A percentile compares a stretch with the other conserved stretches of the same genome.
Evolutionary conservation across 1,140 invertebrate species (phyloP).

Genomic region (Chrysoperla carnea): DNA sequence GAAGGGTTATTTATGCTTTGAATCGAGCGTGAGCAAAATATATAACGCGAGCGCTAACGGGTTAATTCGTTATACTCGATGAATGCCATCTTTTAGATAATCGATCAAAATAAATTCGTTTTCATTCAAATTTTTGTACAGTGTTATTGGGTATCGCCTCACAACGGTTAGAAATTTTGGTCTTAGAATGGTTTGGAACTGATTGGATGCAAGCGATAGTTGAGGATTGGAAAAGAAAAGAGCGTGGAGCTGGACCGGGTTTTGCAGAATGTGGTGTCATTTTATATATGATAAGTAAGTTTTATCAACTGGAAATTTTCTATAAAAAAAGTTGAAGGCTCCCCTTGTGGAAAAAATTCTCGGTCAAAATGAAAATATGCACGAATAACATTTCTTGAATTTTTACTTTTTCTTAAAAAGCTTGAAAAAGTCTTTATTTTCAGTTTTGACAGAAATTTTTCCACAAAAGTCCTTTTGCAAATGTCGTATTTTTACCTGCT

Average conservation of each 20-base stretch:
- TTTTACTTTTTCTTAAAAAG: too few relatives aligned
- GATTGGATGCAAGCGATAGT: slow-evolving; percentile 50
- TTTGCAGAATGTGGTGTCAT: slow-evolving; percentile 68
- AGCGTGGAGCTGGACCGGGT: slow-evolving; percentile 69
- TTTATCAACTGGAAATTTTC: slow-evolving; percentile 8
- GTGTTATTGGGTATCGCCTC: slow-evolving; percentile 67
- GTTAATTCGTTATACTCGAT: too few relatives aligned
- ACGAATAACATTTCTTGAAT: too few relatives aligned
- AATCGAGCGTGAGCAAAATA: too few relatives aligned
- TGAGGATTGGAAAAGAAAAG: slow-evolving; percentile 54
- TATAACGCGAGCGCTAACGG: too few relatives aligned
- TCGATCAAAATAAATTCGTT: not conserved
- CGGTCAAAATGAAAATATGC: too few relatives aligned
- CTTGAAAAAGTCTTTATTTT: too few relatives aligned
- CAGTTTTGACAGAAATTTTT: too few relatives aligned
- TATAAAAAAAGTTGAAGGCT: not conserved
- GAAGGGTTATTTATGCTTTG: too few relatives aligned
- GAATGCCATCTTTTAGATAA: not conserved
- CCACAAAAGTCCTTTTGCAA: too few relatives aligned
- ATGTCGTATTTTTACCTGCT: too few relatives aligned
- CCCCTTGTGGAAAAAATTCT: not conserved
- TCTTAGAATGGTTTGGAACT: slow-evolving; percentile 57
- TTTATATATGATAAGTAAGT: slow-evolving; percentile 65
- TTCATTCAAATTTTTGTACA: slow-evolving; percentile 16
- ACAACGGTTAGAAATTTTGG: slow-evolving; percentile 58